A percentile compares a stretch with the other conserved stretches of the same genome.
Conservation (phyloP, 2,797 vertebrate species). For the Anomalospiza imberbis region DNA sequence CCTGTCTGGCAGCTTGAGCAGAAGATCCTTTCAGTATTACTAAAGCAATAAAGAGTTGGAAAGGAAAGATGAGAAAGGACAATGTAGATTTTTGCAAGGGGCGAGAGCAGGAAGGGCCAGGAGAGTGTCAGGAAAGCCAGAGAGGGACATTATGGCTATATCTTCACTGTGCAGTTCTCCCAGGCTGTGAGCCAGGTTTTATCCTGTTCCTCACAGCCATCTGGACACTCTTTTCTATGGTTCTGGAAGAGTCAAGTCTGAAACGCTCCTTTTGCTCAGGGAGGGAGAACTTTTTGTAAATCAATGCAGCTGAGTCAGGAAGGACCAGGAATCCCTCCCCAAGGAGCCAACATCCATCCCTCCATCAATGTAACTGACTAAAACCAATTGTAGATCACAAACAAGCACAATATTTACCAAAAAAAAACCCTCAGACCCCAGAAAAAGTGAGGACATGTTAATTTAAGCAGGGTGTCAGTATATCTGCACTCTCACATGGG, state of each 20-base stretch:
- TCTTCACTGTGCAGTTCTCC: neutral
- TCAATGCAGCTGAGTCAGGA: neutral
- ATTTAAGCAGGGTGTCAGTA: neutral
- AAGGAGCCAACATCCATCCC: neutral
- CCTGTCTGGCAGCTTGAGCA: neutral
- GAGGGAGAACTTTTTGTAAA: neutral
- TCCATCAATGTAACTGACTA: rapidly evolving
- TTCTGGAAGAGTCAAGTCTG: neutral
- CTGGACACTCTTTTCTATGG: neutral
- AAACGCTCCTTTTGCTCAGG: neutral
- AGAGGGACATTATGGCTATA: neutral
- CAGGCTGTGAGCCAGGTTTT: neutral
- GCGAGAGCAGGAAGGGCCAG: neutral
- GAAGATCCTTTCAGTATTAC: neutral
- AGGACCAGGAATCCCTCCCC: neutral
- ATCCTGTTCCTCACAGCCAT: neutral
- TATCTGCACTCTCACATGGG: neutral
- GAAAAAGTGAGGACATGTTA: neutral
- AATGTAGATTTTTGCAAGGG: neutral
- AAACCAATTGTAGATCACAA: neutral
- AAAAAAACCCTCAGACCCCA: neutral
- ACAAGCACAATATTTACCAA: neutral
- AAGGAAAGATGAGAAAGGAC: neutral
- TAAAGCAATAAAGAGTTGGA: neutral
- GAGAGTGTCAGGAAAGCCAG: neutral